Base-by-base conservation (phyloP, 2,888 invertebrate species). In the Dendrolimus pini region DNA sequence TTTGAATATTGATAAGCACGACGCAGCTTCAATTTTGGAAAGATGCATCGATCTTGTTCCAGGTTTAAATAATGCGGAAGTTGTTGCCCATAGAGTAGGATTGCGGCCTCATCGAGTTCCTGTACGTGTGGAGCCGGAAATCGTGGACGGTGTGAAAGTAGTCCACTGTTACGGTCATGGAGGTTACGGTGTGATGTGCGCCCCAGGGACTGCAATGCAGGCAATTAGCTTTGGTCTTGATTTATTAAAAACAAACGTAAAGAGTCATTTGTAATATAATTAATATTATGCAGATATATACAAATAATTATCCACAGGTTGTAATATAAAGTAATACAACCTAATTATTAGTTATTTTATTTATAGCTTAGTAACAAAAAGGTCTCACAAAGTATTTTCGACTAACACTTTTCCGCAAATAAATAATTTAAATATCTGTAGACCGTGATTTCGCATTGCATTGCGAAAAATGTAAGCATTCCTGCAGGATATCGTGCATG, bases 141-240 rank as follows among this genome's bases (percentile, higher is more conserved):
- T 89, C 6, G 57, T 89, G 0, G 71, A 79, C 10, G 92, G 92
- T 1, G 77, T 88, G 64, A 89, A 78, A 63, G 91, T 98, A 47
- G 94, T 98, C 7, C 98, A 99, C 78, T 97, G 98, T 82, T 98
- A 98, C 77, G 98, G 98, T 0, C 98, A 98, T 78, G 98, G 98
- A 0, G 98, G 97, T 0, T 97, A 98, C 77, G 98, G 98, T 0
- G 95, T 98, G 0, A 95, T 96, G 61, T 93, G 96, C 52, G 95
- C 97, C 7, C 98, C 98, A 41, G 98, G 98, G 9, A 97, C 97
- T 0, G 94, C 96, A 0, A 89, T 93, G 60, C 92, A 96, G 71
- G 96, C 97, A 0, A 93, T 96, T 0, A 76, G 92, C 57, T 83
- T 96, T 14, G 94, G 94, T 0, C 85, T 91, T 56, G 93, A 96